Evolutionary conservation across 2,797 vertebrate genomes (phyloP), one percentile per base, ranked within the genome.

Genomic region (Picus viridis): DNA sequence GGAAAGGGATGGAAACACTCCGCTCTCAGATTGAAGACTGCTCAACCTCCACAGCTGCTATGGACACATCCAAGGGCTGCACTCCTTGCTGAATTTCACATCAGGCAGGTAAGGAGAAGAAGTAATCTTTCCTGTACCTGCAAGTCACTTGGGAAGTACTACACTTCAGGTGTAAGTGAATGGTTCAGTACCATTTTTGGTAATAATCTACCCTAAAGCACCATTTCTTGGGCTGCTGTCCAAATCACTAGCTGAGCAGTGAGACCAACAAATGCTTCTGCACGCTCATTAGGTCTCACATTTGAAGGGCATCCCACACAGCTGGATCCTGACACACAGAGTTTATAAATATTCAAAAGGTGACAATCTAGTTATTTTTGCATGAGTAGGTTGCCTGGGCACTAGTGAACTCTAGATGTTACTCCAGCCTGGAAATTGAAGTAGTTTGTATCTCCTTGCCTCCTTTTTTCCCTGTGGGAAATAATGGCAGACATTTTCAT

Each of bases 11-110:
- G 30, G 9, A 74, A 83, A 89, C 13, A 2, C 24, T 56, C 51
- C 30, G 13, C 26, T 59, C 7, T 77, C 8, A 10, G 1, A 6
- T 34, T 47, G 32, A 53, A 27, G n/a, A 30, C n/a, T 51, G 9
- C 5, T 62, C 11, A 0, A 16, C 26, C 36, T 51, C 53, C 3
- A 0, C 9, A 12, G 13, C 20, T 34, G 34, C n/a, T 32, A 59
- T 0, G 0, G 32, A 58, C 17, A 23, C 9, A 22, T 47, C 47
- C 0, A 1, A 5, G 3, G 15, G 24, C 16, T 72, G 76, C n/a
- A 4, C 10, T n/a, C 9, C 4, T 3, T 7, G 4, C 59, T 61
- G 63, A 72, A n/a, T 86, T 84, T 82, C 83, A 54, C 18, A 14
- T 16, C 51, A 68, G 36, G 15, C 0, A 10, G 7, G 12, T 62